Evolutionary conservation across 92 coral and sea anemone species (phyloP).

Genomic region (Palythoa caribaeorum): DNA sequence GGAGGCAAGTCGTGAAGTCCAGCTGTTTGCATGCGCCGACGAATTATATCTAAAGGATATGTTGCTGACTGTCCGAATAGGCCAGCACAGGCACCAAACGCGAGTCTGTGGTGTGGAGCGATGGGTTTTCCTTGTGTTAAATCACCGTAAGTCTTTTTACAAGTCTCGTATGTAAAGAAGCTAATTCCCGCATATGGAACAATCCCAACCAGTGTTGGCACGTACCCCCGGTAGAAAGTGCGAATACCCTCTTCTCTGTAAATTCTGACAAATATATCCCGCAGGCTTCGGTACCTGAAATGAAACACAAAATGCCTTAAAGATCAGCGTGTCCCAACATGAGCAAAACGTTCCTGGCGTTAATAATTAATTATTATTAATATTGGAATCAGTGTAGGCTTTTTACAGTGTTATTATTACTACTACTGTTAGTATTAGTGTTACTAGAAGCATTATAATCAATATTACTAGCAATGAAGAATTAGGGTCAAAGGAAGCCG

Average conservation of each 20-base stretch:
- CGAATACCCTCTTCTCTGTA: constrained; percentile 86
- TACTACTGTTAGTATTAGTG: no score
- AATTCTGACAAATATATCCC: constrained; percentile 79
- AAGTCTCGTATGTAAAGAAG: constrained; percentile 93
- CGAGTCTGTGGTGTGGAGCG: constrained; percentile 85
- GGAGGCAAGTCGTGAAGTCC: constrained; percentile 74
- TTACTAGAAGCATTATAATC: no score
- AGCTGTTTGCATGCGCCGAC: constrained; percentile 98
- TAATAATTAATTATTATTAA: no score
- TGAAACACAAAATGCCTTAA: constrained; percentile 1
- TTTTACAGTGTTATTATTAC: no score
- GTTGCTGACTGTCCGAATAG: constrained; percentile 92
- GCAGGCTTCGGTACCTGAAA: constrained; percentile 83
- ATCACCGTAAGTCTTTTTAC: constrained; percentile 80
- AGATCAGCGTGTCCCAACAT: background rate
- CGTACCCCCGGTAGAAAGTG: constrained; percentile 86
- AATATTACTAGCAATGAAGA: no score
- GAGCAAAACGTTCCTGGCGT: no score
- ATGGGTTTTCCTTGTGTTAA: constrained; percentile 60
- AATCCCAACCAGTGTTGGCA: constrained; percentile 92
- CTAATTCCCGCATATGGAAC: constrained; percentile 97
- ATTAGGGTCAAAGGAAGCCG: no score
- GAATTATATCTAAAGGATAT: constrained; percentile 93
- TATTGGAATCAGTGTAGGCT: no score
- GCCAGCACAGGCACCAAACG: constrained; percentile 98